Evolutionary conservation across 2,888 invertebrate species (phyloP).

Genomic region (Dynastes tityus): DNA sequence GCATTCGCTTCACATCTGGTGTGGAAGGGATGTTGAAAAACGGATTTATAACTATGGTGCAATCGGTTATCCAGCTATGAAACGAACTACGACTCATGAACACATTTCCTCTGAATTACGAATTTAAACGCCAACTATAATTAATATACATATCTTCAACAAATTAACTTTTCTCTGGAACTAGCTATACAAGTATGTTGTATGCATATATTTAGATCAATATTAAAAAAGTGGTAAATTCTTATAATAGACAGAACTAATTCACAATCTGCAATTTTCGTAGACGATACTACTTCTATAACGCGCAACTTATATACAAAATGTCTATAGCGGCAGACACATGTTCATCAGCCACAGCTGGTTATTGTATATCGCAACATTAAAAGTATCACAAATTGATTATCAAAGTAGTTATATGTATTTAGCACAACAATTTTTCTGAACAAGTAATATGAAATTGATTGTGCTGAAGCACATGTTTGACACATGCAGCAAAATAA

Average conservation of each 20-base stretch:
- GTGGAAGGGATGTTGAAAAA: conserved; percentile 17
- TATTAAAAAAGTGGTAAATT: conserved; percentile 18
- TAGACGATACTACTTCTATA: conserved; percentile 11
- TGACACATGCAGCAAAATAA: neutral
- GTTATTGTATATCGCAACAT: conserved; percentile 22
- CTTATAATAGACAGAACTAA: neutral
- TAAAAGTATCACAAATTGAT: conserved; percentile 40
- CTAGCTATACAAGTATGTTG: conserved; percentile 14
- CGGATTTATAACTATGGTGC: neutral
- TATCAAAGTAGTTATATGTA: conserved; percentile 20
- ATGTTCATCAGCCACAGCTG: conserved; percentile 25
- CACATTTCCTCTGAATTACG: conserved; percentile 47
- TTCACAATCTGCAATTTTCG: conserved; percentile 5
- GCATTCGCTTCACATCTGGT: conserved; percentile 37
- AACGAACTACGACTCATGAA: conserved; percentile 45
- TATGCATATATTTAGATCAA: conserved; percentile 29
- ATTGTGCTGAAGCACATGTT: neutral
- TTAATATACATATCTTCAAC: conserved; percentile 6
- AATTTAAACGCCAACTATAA: conserved; percentile 40
- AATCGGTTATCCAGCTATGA: conserved; percentile 36
- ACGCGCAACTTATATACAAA: conserved; percentile 18
- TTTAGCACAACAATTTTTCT: conserved; percentile 19
- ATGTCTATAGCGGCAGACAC: conserved; percentile 24
- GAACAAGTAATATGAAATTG: conserved; percentile 8
- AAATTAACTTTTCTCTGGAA: neutral